These are phyloP conservation scores for Microcaecilia unicolor DNA, from an alignment of 2,797 vertebrate genomes.

Conservation along the genomic window DNA sequence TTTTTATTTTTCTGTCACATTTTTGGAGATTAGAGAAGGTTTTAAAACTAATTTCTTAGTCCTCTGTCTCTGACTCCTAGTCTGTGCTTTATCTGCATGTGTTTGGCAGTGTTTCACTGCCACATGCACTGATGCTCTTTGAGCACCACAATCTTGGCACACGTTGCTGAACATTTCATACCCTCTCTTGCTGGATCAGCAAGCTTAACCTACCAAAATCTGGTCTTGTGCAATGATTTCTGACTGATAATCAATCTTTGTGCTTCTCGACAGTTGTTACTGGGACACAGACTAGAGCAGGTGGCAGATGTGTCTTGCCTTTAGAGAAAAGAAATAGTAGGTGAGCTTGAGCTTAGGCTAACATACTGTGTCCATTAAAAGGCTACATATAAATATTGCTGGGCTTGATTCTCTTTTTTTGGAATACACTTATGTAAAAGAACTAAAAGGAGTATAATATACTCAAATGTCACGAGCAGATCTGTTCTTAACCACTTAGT, in stretches of 20 bases:
- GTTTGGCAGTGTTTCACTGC: slow-evolving; percentile 72
- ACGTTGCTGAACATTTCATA: slow-evolving; percentile 66
- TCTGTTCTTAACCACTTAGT: no score
- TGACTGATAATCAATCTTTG: slow-evolving; percentile 94
- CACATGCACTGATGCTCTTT: slow-evolving; percentile 79
- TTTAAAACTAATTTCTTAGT: slow-evolving; percentile 36
- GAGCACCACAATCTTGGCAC: slow-evolving; percentile 77
- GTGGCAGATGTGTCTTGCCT: slow-evolving; percentile 88
- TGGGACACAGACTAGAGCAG: slow-evolving; percentile 76
- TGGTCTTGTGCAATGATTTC: slow-evolving; percentile 79
- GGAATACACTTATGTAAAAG: no score
- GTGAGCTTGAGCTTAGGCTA: slow-evolving; percentile 63
- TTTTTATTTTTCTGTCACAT: slow-evolving; percentile 7
- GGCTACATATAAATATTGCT: no score
- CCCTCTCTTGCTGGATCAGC: slow-evolving; percentile 88
- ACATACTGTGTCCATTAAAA: slow-evolving; percentile 56
- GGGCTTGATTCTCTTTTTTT: no score
- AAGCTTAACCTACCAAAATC: slow-evolving; percentile 89
- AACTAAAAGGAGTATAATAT: no score
- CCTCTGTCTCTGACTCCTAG: slow-evolving; percentile 19
- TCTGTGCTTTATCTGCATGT: slow-evolving; percentile 67
- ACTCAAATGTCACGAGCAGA: no score
- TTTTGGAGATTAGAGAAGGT: slow-evolving; percentile 18
- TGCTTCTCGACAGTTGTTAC: slow-evolving; percentile 88
- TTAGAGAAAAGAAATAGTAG: slow-evolving; percentile 74